These are phyloP conservation scores for Mythimna pallens DNA, from an alignment of 2,888 invertebrate genomes.

Conservation along the genomic window DNA sequence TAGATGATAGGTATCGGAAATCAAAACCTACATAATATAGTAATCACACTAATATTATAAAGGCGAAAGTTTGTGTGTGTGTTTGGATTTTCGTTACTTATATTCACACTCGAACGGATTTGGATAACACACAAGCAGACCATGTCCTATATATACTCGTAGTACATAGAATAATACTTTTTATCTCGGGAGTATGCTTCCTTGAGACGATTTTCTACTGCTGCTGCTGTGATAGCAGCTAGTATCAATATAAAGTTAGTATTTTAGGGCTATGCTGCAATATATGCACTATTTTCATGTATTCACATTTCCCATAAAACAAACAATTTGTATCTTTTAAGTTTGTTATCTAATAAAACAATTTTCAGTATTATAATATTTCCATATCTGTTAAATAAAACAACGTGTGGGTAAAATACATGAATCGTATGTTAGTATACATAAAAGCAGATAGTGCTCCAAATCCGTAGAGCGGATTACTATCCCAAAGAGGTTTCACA, in stretches of 20 bases:
- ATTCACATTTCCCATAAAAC: not conserved
- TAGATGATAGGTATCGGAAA: not conserved
- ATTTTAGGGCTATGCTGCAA: not conserved
- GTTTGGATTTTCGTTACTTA: too few relatives aligned
- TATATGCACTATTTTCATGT: not conserved
- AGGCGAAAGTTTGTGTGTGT: too few relatives aligned
- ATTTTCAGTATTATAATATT: not conserved
- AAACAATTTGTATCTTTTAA: not conserved
- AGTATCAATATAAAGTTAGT: not conserved
- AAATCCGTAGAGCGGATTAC: conserved; percentile 34
- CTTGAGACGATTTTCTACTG: too few relatives aligned
- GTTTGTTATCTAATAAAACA: too few relatives aligned
- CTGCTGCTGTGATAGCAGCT: too few relatives aligned
- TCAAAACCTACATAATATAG: not conserved
- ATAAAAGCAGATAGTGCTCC: conserved; percentile 24
- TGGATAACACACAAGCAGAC: too few relatives aligned
- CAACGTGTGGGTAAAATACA: not conserved
- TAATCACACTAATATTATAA: too few relatives aligned
- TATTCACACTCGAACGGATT: too few relatives aligned
- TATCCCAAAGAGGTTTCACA: conserved; percentile 49
- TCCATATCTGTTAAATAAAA: conserved; percentile 15
- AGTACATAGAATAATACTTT: too few relatives aligned
- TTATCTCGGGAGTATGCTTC: too few relatives aligned
- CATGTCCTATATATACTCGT: too few relatives aligned
- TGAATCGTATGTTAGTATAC: conserved; percentile 9